Base-by-base conservation (phyloP, 2,797 vertebrate species). In the Ctenopoma multispine region DNA sequence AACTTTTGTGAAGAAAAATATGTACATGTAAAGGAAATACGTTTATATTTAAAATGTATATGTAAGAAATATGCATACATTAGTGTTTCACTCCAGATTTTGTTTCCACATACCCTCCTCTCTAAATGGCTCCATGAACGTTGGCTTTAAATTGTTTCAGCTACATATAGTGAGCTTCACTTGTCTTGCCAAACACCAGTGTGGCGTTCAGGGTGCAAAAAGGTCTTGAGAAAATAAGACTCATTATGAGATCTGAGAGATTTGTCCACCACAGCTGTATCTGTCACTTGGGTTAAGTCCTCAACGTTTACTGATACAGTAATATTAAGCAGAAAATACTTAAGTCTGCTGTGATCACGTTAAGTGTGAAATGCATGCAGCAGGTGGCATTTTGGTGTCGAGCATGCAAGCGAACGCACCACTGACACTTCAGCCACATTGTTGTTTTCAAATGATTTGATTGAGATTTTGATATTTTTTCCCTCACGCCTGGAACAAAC, bases 141-240 rank as follows among this genome's bases (percentile, higher is more conserved):
- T 20, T 60, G 51, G 44, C 50, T 47, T 59, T 57, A n/a, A 66
- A 75, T 48, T 2, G 24, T 73, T 63, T 62, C 44, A 53, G 41
- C 53, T 21, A 23, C 72, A 74, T 73, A 77, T 63, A 69, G 57
- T 56, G 64, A 80, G 53, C 46, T 65, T 54, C 47, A 63, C 24
- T 63, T 44, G 31, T 72, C 23, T 65, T 75, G 64, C 62, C 62
- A 72, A 43, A 62, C 41, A 49, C 38, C 69, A 67, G 56, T 60
- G 63, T 24, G 65, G 12, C 31, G 58, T 43, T 71, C 41, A 59
- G 57, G 56, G 46, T 63, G 53, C 55, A 18, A 63, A 63, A 14
- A 48, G 59, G 8, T 2, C 31, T 23, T 13, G 27, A 1, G 1
- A 31, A 53, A 9, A 38, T 12, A 38, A 41, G 21, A 15, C 48